These are phyloP conservation scores for Drosophila triauraria DNA, from an alignment of 1,140 invertebrate genomes.

Conservation along the genomic window DNA sequence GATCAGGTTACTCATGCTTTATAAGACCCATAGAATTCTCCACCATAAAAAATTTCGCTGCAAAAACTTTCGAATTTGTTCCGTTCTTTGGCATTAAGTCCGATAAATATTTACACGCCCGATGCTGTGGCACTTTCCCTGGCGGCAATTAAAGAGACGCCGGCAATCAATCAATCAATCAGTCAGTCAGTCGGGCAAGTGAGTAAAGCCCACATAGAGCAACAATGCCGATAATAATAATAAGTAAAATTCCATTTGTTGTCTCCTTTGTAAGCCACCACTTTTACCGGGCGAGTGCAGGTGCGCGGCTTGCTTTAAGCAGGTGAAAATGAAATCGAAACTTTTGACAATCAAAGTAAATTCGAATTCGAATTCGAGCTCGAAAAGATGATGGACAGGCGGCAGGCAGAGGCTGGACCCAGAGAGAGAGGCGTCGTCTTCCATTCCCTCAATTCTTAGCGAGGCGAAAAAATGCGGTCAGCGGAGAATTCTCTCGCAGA, in stretches of 20 bases:
- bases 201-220: conserved; percentile 40
- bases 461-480: conserved; percentile 77
- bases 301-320: conserved; percentile 14
- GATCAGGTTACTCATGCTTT: not conserved
- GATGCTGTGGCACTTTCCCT: conserved; percentile 39
- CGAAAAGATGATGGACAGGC: conserved; percentile 42
- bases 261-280: conserved; percentile 65
- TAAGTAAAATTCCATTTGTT: conserved; percentile 29
- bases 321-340: conserved; percentile 83
- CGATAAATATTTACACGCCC: conserved; percentile 42
- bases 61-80: conserved; percentile 36
- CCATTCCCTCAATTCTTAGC: conserved; percentile 32
- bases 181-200: not conserved
- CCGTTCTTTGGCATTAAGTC: conserved; percentile 29
- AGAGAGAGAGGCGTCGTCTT: not conserved
- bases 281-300: conserved; percentile 61
- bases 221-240: conserved; percentile 47
- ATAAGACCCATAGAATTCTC: not conserved
- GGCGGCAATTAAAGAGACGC: conserved; percentile 49
- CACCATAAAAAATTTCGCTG: conserved; percentile 17
- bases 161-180: conserved; percentile 53
- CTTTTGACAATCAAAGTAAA: conserved; percentile 36
- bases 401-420: conserved; percentile 6
- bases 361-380: conserved; percentile 19
- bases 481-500: conserved; percentile 64